Conservation (phyloP, 2,888 invertebrate genomes). For the Platycheirus albimanus region DNA sequence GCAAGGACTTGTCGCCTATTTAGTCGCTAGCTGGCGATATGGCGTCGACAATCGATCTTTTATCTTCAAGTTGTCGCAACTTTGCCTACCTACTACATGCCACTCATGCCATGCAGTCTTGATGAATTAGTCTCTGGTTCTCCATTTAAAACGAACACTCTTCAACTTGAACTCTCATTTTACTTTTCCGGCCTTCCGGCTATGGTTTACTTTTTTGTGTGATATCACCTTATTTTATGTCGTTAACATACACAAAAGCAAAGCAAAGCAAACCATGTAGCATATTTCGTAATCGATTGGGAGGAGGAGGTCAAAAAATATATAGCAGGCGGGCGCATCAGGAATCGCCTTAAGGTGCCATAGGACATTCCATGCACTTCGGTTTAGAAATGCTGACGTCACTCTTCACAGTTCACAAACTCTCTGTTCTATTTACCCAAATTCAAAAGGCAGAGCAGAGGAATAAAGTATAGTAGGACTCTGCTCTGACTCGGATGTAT, state of each 20-base stretch:
- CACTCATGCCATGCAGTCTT: neutral
- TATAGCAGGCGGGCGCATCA: conserved; percentile 17
- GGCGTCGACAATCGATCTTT: conserved; percentile 48
- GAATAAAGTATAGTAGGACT: neutral
- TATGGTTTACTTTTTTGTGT: conserved; percentile 34
- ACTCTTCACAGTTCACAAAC: conserved; percentile 32
- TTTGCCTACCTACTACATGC: conserved; percentile 22
- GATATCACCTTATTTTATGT: conserved; percentile 37
- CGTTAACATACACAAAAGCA: conserved; percentile 13
- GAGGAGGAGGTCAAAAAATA: conserved; percentile 42
- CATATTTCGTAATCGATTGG: conserved; percentile 52
- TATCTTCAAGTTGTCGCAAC: conserved; percentile 43
- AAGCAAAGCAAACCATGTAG: neutral
- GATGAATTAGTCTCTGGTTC: conserved; percentile 10
- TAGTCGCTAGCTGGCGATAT: neutral
- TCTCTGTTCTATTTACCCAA: conserved; percentile 54
- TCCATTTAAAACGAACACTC: conserved; percentile 14
- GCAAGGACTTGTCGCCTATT: conserved; percentile 12
- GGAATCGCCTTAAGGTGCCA: conserved; percentile 41
- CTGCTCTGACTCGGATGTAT: no score
- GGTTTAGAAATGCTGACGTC: conserved; percentile 47
- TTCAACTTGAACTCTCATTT: conserved; percentile 36
- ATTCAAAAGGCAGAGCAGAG: conserved; percentile 15
- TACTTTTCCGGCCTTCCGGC: neutral
- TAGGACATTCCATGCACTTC: conserved; percentile 50